Evolutionary conservation across 2,797 vertebrate species (phyloP).

Genomic region (Netta rufina): DNA sequence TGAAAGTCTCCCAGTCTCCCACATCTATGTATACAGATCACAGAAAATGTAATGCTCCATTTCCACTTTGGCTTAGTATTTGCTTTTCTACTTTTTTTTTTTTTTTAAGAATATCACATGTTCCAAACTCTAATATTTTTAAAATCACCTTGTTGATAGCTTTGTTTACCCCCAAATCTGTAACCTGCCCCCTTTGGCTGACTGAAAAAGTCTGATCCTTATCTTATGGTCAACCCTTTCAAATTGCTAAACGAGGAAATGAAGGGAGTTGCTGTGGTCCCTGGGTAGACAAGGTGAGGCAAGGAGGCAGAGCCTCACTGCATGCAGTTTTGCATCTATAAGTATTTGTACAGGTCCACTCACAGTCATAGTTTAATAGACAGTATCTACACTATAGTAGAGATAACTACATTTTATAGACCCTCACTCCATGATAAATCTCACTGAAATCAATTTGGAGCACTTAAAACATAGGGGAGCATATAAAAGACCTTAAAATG

Average conservation of each 20-base stretch:
- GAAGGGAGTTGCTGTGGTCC: not conserved
- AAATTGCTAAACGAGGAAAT: not conserved
- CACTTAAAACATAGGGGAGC: not conserved
- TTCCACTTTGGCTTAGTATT: not conserved
- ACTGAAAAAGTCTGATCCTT: not conserved
- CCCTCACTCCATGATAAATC: not conserved
- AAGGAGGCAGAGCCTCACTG: not conserved
- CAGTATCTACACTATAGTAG: not conserved
- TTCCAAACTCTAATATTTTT: not conserved
- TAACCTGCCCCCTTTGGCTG: not conserved
- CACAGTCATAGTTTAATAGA: not conserved
- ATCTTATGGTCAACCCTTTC: not conserved
- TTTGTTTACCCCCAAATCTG: not conserved
- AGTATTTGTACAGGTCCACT: not conserved
- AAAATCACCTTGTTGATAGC: not conserved
- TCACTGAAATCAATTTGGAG: not conserved
- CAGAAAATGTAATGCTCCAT: not conserved
- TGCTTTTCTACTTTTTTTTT: not conserved
- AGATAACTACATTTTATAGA: not conserved
- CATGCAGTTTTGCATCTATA: not conserved
- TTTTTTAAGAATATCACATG: not conserved
- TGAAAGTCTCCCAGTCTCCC: not conserved
- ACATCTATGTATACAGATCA: not conserved
- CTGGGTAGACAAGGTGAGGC: not conserved
- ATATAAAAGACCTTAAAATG: not conserved